Conservation (phyloP, 2,113 vertebrate genomes). For the Pogonocichla stellata region DNA sequence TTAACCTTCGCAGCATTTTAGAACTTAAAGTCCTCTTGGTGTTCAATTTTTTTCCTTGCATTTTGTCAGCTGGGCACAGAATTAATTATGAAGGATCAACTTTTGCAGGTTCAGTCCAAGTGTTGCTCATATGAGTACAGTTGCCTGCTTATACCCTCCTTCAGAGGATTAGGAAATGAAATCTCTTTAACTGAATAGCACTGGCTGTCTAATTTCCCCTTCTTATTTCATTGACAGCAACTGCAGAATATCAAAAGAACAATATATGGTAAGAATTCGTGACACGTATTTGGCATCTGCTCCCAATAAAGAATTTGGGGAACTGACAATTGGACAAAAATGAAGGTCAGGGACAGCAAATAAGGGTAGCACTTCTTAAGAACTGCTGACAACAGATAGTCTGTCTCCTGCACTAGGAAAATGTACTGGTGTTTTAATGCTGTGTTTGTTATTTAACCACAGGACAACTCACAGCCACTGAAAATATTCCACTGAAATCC, state of each 20-base stretch:
- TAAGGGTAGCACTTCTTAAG: neutral
- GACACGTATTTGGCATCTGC: neutral
- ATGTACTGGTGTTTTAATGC: neutral
- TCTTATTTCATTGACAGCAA: neutral
- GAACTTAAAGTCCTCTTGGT: neutral
- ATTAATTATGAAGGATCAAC: neutral
- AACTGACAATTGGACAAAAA: neutral
- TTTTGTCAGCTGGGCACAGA: neutral
- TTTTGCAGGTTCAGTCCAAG: neutral
- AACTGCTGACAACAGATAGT: neutral
- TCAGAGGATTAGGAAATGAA: neutral
- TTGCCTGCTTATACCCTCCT: neutral
- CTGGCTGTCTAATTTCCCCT: neutral
- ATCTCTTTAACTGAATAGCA: neutral
- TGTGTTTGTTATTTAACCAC: neutral
- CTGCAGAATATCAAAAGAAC: neutral
- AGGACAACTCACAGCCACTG: neutral
- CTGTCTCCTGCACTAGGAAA: neutral
- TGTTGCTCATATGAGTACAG: neutral
- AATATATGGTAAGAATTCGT: neutral
- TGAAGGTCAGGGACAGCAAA: fast-evolving
- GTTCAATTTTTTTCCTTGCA: neutral
- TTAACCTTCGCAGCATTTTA: neutral
- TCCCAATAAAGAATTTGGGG: neutral
- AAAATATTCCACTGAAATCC: neutral